Conservation (phyloP, 1,140 invertebrate species). For the Diprion similis region DNA sequence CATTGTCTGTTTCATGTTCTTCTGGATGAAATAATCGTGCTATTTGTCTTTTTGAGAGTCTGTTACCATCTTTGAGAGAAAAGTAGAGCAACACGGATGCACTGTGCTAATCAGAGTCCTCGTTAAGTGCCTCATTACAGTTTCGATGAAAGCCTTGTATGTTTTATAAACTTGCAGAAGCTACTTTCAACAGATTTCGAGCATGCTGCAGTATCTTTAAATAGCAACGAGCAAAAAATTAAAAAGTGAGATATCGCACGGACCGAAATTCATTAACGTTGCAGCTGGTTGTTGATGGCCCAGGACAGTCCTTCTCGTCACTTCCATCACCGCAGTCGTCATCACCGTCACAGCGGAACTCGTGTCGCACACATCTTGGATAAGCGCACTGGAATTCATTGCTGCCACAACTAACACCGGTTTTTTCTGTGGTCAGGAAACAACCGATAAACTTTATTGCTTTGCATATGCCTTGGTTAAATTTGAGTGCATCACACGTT, state of each 20-base stretch:
- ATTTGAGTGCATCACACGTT: constrained; percentile 18
- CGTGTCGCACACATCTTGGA: constrained; percentile 72
- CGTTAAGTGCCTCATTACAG: neutral
- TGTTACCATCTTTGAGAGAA: neutral
- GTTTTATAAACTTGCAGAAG: neutral
- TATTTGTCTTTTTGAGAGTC: neutral
- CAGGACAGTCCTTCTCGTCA: constrained; percentile 77
- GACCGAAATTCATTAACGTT: constrained; percentile 70
- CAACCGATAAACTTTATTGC: neutral
- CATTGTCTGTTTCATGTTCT: neutral
- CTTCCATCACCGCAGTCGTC: constrained; percentile 91
- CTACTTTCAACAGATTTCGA: neutral
- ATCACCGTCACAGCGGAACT: constrained; percentile 84
- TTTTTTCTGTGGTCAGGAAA: constrained; percentile 33
- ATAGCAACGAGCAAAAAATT: neutral
- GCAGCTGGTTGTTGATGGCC: constrained; percentile 61
- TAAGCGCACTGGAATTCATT: constrained; percentile 76
- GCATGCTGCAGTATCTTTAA: neutral
- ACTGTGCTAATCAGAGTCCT: neutral
- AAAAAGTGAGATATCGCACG: constrained; percentile 27
- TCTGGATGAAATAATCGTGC: neutral
- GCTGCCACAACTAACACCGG: constrained; percentile 65
- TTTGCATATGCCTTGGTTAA: constrained; percentile 1
- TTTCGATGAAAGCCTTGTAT: neutral
- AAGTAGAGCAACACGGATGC: neutral